phyloP scores from a whole-genome alignment of 2,888 invertebrate species.

The Diloba caeruleocephala region DNA sequence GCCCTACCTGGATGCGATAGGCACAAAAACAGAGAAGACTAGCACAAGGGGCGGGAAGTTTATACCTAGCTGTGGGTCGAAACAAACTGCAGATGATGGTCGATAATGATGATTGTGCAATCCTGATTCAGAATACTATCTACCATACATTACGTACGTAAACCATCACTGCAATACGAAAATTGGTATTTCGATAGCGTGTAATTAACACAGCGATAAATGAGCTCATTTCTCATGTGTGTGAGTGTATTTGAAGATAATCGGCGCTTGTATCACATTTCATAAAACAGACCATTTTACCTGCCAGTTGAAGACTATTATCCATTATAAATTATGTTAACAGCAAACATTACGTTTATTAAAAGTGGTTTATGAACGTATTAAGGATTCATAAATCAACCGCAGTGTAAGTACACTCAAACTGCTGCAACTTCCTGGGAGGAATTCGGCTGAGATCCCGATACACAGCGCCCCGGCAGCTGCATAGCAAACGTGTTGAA shows the following conservation, averaged over 20 bases:
- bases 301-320: conserved; percentile 69
- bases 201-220: conserved; percentile 19
- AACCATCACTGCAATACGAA: neutral
- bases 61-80: no score
- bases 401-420: conserved; percentile 55
- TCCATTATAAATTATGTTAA: conserved; percentile 71
- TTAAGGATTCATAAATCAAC: conserved; percentile 76
- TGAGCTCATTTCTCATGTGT: conserved; percentile 16
- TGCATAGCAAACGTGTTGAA: conserved; percentile 19
- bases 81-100: no score
- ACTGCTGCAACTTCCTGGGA: conserved; percentile 59
- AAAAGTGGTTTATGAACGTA: conserved; percentile 66
- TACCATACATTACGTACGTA: neutral
- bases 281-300: conserved; percentile 60
- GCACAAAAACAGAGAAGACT: no score
- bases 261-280: conserved; percentile 46
- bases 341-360: conserved; percentile 66
- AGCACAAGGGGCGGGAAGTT: no score
- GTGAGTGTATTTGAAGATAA: conserved; percentile 47
- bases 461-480: conserved; percentile 23
- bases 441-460: conserved; percentile 47
- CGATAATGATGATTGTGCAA: no score
- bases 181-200: conserved; percentile 12
- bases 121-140: conserved; percentile 6
- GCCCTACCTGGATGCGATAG: no score